These are phyloP conservation scores for Coturnix japonica DNA, from an alignment of 2,113 vertebrate genomes.

Conservation along the genomic window DNA sequence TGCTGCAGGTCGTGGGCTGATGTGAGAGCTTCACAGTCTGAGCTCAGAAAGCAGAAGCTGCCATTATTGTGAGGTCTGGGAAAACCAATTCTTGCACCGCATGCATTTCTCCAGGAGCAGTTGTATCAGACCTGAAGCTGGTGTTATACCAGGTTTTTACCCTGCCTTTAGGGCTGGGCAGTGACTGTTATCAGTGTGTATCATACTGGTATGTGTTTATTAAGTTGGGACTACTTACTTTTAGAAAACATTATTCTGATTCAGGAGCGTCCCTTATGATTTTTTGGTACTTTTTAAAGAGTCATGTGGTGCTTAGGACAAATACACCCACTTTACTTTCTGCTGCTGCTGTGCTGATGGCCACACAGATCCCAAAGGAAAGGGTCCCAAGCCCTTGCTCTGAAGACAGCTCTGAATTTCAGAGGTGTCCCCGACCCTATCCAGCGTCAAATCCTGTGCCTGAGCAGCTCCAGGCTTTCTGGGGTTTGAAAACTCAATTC, in stretches of 20 bases:
- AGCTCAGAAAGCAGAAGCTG: not conserved
- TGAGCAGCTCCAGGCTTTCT: not conserved
- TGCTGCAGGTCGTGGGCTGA: not conserved
- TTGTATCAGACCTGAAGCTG: not conserved
- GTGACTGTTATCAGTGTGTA: not conserved
- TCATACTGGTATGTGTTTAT: not conserved
- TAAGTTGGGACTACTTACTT: not conserved
- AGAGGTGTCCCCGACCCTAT: accelerated
- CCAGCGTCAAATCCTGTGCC: not conserved
- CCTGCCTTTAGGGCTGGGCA: not conserved
- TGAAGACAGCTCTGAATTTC: not conserved
- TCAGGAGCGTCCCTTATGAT: not conserved
- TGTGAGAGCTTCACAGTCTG: not conserved
- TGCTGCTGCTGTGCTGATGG: not conserved
- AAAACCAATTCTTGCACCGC: not conserved
- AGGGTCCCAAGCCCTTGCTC: accelerated
- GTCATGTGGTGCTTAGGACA: not conserved
- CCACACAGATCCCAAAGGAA: not conserved
- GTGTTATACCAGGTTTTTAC: not conserved
- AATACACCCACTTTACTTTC: not conserved
- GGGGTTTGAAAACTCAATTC: not conserved
- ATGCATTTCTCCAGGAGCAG: not conserved
- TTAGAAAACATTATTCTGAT: not conserved
- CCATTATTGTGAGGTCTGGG: not conserved
- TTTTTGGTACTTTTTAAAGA: not conserved